These are phyloP conservation scores for Drosophila robusta DNA, from an alignment of 2,888 invertebrate genomes.

Conservation along the genomic window DNA sequence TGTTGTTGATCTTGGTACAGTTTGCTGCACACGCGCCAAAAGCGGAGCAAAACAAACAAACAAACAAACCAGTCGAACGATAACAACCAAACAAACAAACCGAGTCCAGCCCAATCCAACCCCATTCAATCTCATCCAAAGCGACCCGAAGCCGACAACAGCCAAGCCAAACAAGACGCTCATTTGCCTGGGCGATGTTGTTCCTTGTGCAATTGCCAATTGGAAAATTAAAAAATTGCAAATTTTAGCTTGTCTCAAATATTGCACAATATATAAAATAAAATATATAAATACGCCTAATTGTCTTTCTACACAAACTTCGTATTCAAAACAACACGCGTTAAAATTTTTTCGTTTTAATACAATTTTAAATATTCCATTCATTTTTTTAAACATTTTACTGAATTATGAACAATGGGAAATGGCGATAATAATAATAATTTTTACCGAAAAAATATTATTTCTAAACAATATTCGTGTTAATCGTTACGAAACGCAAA, in stretches of 20 bases:
- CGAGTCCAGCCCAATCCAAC: constrained; percentile 15
- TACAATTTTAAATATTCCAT: too few relatives aligned
- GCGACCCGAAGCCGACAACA: constrained; percentile 2
- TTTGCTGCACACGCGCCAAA: constrained; percentile 71
- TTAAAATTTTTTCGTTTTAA: too few relatives aligned
- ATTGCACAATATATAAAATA: background rate
- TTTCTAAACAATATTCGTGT: too few relatives aligned
- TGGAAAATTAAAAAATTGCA: background rate
- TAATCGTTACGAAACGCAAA: too few relatives aligned
- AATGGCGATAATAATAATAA: too few relatives aligned
- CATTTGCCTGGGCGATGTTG: constrained; percentile 4
- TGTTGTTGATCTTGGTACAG: constrained; percentile 65
- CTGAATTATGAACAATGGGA: too few relatives aligned
- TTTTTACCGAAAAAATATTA: too few relatives aligned
- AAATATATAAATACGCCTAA: too few relatives aligned
- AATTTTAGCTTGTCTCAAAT: background rate
- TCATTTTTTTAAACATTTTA: too few relatives aligned
- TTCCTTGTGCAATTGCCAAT: background rate
- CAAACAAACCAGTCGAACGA: constrained; percentile 34
- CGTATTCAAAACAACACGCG: too few relatives aligned
- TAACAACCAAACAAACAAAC: constrained; percentile 8
- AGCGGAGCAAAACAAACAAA: constrained; percentile 32
- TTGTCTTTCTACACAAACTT: too few relatives aligned
- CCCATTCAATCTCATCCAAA: constrained; percentile 20
- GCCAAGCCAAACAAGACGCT: constrained; percentile 9